Conservation (phyloP, 2,888 invertebrate species). For the Phengaris alcon region DNA sequence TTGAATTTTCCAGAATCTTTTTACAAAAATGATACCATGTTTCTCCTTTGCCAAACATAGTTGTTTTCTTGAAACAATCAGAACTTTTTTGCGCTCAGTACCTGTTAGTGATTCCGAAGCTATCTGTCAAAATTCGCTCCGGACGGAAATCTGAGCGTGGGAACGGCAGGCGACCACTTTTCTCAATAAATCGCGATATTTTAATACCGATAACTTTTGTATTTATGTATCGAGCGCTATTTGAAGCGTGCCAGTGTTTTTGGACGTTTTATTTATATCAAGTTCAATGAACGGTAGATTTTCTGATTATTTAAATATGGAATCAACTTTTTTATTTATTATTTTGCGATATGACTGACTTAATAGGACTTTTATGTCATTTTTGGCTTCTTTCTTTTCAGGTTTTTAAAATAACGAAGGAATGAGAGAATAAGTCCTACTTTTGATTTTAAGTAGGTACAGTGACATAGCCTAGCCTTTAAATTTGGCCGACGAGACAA, state of each 20-base stretch:
- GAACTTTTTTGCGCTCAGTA: constrained; percentile 55
- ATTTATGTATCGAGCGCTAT: constrained; percentile 30
- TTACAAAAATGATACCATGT: not conserved
- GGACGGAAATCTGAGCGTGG: constrained; percentile 74
- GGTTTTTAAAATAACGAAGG: not conserved
- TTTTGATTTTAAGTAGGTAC: no score
- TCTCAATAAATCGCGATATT: constrained; percentile 72
- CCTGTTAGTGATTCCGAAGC: constrained; percentile 65
- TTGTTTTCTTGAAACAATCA: not conserved
- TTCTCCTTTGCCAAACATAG: no score
- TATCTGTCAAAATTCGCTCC: constrained; percentile 78
- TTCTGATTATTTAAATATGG: not conserved
- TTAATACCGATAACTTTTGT: constrained; percentile 52
- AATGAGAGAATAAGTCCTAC: no score
- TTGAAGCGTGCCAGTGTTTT: constrained; percentile 23
- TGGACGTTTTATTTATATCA: not conserved
- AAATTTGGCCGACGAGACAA: no score
- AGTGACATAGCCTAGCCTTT: no score
- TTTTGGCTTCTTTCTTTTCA: not conserved
- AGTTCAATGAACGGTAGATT: not conserved
- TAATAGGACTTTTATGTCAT: not conserved
- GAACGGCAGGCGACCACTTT: constrained; percentile 65
- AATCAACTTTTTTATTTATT: not conserved
- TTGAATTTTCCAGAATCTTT: not conserved
- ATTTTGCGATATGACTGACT: not conserved